phyloP scores from a whole-genome alignment of 1,140 invertebrate species.

The Bombus polaris region DNA sequence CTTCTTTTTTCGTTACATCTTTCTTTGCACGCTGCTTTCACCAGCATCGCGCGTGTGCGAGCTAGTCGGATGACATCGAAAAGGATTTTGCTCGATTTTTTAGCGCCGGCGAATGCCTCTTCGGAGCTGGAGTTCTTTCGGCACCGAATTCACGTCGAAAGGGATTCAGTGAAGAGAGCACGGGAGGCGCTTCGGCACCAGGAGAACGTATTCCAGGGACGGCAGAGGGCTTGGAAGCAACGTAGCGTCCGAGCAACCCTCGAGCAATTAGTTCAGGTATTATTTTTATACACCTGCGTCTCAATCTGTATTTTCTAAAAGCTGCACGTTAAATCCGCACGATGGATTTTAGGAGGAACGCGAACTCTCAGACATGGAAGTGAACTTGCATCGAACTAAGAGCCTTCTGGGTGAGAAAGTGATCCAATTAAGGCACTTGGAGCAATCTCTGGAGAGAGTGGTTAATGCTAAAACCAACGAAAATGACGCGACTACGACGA shows the following conservation, averaged over 20 bases:
- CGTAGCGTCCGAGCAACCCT: conserved; percentile 84
- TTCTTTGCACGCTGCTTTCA: conserved; percentile 27
- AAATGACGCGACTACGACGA: conserved; percentile 80
- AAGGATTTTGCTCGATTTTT: conserved; percentile 55
- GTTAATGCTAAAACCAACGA: conserved; percentile 77
- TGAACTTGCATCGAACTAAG: conserved; percentile 89
- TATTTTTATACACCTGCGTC: neutral
- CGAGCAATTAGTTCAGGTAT: conserved; percentile 86
- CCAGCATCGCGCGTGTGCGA: neutral
- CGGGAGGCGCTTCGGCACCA: conserved; percentile 87
- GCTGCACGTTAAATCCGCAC: neutral
- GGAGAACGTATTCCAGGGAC: conserved; percentile 83
- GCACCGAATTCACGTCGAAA: conserved; percentile 89
- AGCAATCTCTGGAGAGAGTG: conserved; percentile 87
- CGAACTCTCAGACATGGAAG: conserved; percentile 91
- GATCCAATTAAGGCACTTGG: conserved; percentile 89
- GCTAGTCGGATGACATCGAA: conserved; percentile 23
- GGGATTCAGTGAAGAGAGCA: conserved; percentile 89
- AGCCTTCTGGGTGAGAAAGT: conserved; percentile 91
- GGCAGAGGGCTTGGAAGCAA: conserved; percentile 85
- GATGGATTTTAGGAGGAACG: conserved; percentile 86
- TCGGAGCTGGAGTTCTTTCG: conserved; percentile 91
- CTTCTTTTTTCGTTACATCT: neutral
- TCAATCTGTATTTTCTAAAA: too few species aligned
- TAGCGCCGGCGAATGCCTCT: conserved; percentile 79